phyloP scores from a whole-genome alignment of 2,797 vertebrate genomes.

The Pseudochirops corinnae region DNA sequence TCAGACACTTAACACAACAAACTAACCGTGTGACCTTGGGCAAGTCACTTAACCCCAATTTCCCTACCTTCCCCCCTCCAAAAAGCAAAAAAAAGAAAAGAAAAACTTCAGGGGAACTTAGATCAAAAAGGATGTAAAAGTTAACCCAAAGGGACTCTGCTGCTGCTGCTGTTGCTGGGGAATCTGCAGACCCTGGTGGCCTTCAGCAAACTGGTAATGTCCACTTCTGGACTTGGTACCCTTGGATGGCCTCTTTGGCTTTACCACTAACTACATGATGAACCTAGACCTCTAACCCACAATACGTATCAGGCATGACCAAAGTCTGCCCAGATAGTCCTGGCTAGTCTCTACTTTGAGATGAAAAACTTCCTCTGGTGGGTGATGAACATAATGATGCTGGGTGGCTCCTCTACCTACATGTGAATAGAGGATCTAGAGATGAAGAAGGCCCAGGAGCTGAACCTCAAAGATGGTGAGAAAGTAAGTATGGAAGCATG shows the following conservation, averaged over 20 bases:
- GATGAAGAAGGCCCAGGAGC: neutral
- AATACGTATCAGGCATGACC: neutral
- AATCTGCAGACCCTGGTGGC: no score
- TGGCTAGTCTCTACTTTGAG: neutral
- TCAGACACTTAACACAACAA: no score
- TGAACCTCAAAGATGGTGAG: neutral
- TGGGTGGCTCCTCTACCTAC: neutral
- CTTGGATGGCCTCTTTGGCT: neutral
- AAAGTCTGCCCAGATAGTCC: neutral
- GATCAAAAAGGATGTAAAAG: no score
- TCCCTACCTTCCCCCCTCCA: no score
- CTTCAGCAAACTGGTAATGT: neutral
- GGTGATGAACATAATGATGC: neutral
- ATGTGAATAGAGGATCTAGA: neutral
- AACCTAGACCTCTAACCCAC: neutral
- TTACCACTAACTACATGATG: neutral
- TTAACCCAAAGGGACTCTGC: no score
- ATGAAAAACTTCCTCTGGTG: neutral
- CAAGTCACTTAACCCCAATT: no score
- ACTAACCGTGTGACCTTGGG: no score
- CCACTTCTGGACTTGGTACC: neutral
- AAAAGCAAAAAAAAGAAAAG: no score
- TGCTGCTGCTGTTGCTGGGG: no score
- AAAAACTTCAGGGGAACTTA: no score
- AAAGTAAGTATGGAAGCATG: neutral